These are phyloP conservation scores for Pogoniulus pusillus DNA, from an alignment of 2,797 vertebrate genomes.

Conservation along the genomic window DNA sequence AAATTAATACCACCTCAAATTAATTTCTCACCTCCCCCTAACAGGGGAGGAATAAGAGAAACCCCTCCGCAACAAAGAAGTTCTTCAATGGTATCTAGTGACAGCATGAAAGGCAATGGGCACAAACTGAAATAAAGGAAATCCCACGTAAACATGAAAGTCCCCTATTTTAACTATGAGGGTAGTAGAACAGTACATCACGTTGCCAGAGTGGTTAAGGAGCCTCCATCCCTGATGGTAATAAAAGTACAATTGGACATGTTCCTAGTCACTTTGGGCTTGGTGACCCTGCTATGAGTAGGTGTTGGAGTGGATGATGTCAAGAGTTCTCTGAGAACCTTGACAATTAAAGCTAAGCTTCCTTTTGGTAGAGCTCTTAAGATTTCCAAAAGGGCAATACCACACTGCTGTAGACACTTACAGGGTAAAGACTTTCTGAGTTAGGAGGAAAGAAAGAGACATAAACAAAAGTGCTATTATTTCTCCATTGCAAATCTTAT, in stretches of 20 bases:
- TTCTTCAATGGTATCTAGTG: not conserved
- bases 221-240: not conserved
- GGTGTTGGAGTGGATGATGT: not conserved
- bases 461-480: not conserved
- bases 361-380: not conserved
- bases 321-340: not conserved
- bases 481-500: not conserved
- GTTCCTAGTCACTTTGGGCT: not conserved
- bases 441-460: not conserved
- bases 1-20: no score
- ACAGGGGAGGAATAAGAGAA: no score
- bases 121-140: not conserved
- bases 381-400: not conserved
- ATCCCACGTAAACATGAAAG: not conserved
- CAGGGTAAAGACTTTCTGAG: not conserved
- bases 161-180: fast-evolving
- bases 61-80: no score
- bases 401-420: not conserved
- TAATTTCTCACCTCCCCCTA: no score
- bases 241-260: not conserved
- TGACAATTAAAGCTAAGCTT: not conserved
- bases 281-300: not conserved
- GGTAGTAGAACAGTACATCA: not conserved
- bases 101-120: not conserved
- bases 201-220: not conserved